Percentiles rank a stretch among this genome's conserved stretches.
These are phyloP conservation scores for Drosophila gaucha DNA, from an alignment of 2,888 invertebrate genomes.

Conservation along the genomic window DNA sequence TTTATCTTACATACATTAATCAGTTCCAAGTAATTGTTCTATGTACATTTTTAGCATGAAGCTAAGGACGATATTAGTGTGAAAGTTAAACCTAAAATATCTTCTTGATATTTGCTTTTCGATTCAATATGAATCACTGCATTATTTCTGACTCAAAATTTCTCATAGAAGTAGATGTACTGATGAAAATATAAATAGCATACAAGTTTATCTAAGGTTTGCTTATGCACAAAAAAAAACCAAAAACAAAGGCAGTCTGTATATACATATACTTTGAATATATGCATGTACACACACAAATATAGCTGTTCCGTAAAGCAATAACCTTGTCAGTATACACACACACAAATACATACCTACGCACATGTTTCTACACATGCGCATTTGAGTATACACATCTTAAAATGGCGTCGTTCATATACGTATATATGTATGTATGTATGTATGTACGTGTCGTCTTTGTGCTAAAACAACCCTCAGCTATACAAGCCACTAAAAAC, in stretches of 20 bases:
- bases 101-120: slow-evolving; percentile 14
- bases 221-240: slow-evolving; percentile 24
- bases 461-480: slow-evolving; percentile 12
- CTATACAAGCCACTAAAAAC: slow-evolving; percentile 5
- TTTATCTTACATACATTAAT: slow-evolving; percentile 64
- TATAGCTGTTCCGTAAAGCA: slow-evolving; percentile 5
- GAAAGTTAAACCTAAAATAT: slow-evolving; percentile 23
- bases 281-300: background rate
- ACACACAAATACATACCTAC: slow-evolving; percentile 9
- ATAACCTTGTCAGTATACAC: slow-evolving; percentile 15
- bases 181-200: slow-evolving; percentile 45
- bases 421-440: slow-evolving; percentile 21
- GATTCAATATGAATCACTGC: slow-evolving; percentile 82
- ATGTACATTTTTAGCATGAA: slow-evolving; percentile 34
- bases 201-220: slow-evolving; percentile 43
- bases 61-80: slow-evolving; percentile 21
- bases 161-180: slow-evolving; percentile 39
- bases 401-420: slow-evolving; percentile 57
- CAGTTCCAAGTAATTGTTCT: slow-evolving; percentile 59
- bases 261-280: slow-evolving; percentile 7
- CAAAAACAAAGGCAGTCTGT: slow-evolving; percentile 35
- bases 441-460: slow-evolving; percentile 20
- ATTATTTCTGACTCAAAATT: slow-evolving; percentile 25
- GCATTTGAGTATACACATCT: slow-evolving; percentile 24
- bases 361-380: slow-evolving; percentile 1